Percentiles rank a stretch among this genome's conserved stretches.
Conservation (phyloP, 2,113 vertebrate species). For the Nannobrachium achirus region DNA sequence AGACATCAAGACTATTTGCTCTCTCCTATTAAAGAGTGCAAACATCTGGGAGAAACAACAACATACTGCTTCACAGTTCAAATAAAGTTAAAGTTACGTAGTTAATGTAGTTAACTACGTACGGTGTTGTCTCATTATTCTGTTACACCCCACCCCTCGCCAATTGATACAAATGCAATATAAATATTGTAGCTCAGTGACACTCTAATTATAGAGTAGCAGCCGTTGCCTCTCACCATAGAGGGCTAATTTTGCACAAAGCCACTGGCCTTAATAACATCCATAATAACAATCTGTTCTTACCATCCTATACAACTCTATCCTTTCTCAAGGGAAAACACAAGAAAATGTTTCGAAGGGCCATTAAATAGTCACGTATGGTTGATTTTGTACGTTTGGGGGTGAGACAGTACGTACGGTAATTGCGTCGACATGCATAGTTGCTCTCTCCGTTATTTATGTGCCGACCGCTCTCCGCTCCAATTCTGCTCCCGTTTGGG, state of each 20-base stretch:
- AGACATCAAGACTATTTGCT: no score
- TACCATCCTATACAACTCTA: background rate
- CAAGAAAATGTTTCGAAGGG: background rate
- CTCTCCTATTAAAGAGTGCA: no score
- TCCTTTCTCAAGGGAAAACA: background rate
- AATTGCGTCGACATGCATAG: no score
- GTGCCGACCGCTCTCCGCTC: no score
- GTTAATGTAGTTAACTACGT: no score
- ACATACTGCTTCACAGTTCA: background rate
- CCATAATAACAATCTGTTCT: conserved; percentile 28
- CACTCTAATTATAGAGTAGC: conserved; percentile 34
- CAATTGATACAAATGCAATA: background rate
- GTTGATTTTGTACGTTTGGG: no score
- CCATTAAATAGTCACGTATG: no score
- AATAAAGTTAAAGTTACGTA: background rate
- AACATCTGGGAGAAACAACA: no score
- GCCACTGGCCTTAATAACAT: conserved; percentile 10
- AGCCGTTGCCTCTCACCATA: conserved; percentile 31
- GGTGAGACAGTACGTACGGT: no score
- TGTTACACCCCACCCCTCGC: background rate
- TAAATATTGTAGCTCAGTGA: conserved; percentile 10
- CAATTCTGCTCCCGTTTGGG: no score
- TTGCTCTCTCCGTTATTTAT: no score
- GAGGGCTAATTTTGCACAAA: conserved; percentile 14
- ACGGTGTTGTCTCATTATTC: background rate